Evolutionary conservation across 2,113 vertebrate genomes (phyloP), one percentile per base, ranked within the genome.

Genomic region (Pelecanoides urinatrix): DNA sequence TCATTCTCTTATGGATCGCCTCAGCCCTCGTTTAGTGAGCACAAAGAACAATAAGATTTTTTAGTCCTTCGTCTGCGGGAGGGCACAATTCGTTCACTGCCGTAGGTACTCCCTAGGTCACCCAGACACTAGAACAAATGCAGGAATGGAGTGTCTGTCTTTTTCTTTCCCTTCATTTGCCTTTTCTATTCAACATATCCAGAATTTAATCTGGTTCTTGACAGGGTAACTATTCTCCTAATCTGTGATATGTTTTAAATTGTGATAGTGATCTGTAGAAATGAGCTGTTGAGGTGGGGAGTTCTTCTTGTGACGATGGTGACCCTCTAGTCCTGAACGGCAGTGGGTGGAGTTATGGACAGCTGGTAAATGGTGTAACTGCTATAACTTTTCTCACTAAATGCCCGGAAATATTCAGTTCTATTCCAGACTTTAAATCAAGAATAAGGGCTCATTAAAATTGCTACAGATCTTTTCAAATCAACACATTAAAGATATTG

Each of bases 121-220:
- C 88, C 45, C 76, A 63, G 72, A 20, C 36, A 19, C 56, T 61
- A 38, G 53, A 94, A 86, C 6, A 75, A 86, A 85, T 22, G 30
- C 26, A 49, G 65, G 76, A 93, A 85, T 65, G 76, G 67, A 81
- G 63, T 96, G 88, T 63, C 42, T 85, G 63, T 86, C 74, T 71
- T 88, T 90, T 95, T 47, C 74, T 88, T 73, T 72, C 68, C 92
- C 86, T 96, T 80, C 27, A 32, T 86, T 90, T 91, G 76, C 87
- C 84, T 94, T 93, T 92, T 90, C 80, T 96, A 74, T 81, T 86
- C 94, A 61, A 40, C 13, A 23, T 79, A 66, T 14, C n/a, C 25
- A 23, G 88, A 92, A 89, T 96, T 96, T 96, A 95, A 95, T 84
- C 32, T 97, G 94, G 92, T 86, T 96, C 58, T 40, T 92, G 75